These are phyloP conservation scores for Trimorus sp. DNA, from an alignment of 2,888 invertebrate genomes.

Conservation along the genomic window DNA sequence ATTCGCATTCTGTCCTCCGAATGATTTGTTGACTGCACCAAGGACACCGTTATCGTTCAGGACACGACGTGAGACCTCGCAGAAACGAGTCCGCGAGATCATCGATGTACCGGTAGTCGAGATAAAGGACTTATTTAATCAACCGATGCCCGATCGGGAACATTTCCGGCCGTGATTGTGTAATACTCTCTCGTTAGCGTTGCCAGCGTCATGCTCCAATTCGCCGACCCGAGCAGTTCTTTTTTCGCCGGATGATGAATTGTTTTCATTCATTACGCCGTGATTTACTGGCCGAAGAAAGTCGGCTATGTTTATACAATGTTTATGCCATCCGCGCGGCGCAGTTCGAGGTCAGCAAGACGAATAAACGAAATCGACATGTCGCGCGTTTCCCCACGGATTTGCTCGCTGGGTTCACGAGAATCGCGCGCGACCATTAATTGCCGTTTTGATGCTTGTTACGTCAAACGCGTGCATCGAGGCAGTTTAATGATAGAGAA, in stretches of 20 bases:
- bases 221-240: conserved; percentile 54
- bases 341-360: conserved; percentile 43
- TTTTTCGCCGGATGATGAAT: conserved; percentile 58
- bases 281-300: conserved; percentile 59
- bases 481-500: background rate
- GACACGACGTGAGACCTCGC: conserved; percentile 62
- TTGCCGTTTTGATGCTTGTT: no score
- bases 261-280: conserved; percentile 54
- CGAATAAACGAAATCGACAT: conserved; percentile 51
- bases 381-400: background rate
- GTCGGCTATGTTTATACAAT: conserved; percentile 53
- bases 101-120: conserved; percentile 71
- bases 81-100: conserved; percentile 66
- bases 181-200: conserved; percentile 68
- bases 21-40: conserved; percentile 75
- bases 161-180: conserved; percentile 67
- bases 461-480: background rate
- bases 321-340: conserved; percentile 18
- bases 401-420: background rate
- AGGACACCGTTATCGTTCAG: conserved; percentile 75
- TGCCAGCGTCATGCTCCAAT: conserved; percentile 67
- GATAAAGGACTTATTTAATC: conserved; percentile 69
- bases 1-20: conserved; percentile 69
- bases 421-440: background rate
- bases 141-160: conserved; percentile 67